These are phyloP conservation scores for Poeciliopsis infans DNA, from an alignment of 2,797 vertebrate genomes.

Conservation along the genomic window DNA sequence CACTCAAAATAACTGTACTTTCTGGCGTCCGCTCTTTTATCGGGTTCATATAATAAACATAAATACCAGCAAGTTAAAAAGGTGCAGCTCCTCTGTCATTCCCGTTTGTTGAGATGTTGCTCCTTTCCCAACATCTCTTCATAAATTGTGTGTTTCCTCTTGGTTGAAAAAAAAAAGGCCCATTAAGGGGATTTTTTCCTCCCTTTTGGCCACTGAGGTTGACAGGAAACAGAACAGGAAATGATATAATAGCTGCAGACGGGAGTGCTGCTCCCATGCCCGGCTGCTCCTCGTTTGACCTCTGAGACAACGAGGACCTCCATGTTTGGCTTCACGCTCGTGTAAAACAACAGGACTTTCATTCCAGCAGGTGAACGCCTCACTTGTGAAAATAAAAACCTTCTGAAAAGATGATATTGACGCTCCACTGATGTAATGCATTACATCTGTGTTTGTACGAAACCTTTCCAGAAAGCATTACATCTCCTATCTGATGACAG, in stretches of 20 bases:
- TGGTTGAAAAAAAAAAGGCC: constrained; percentile 74
- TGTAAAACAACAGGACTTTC: neutral
- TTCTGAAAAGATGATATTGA: neutral
- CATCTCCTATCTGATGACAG: neutral
- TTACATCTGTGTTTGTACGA: constrained; percentile 31
- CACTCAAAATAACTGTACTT: constrained; percentile 75
- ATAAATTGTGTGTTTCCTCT: constrained; percentile 60
- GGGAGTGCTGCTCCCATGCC: constrained; percentile 77
- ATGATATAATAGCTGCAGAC: constrained; percentile 82
- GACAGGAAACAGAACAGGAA: constrained; percentile 88
- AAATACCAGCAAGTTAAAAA: constrained; percentile 56
- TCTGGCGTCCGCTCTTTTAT: constrained; percentile 81
- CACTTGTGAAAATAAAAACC: neutral
- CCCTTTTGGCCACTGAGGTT: constrained; percentile 77
- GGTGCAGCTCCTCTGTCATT: neutral
- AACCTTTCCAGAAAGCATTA: neutral
- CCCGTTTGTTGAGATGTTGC: constrained; percentile 52
- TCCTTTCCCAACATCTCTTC: constrained; percentile 60
- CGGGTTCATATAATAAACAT: constrained; percentile 86
- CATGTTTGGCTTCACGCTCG: too few species aligned
- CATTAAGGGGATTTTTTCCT: constrained; percentile 73
- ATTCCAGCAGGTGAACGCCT: neutral
- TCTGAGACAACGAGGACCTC: constrained; percentile 22
- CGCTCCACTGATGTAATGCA: constrained; percentile 1
- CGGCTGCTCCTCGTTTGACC: constrained; percentile 79